Percentiles rank a stretch among this genome's conserved stretches.
Evolutionary conservation across 2,888 invertebrate species (phyloP).

Genomic region (Yponomeuta sedellus): DNA sequence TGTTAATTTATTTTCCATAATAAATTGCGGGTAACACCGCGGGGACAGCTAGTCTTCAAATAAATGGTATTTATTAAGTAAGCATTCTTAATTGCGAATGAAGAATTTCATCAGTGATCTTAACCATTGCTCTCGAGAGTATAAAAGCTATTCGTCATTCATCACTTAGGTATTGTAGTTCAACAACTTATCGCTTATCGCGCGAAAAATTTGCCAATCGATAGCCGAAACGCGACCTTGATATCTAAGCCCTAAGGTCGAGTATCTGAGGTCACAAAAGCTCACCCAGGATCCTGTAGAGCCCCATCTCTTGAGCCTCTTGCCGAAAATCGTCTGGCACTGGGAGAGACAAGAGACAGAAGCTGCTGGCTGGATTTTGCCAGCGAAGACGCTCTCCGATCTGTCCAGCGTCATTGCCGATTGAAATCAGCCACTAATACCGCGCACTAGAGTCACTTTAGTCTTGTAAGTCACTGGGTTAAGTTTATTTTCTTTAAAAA

Average conservation of each 20-base stretch:
- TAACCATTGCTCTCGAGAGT: too few relatives aligned
- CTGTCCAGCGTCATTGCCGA: conserved; percentile 70
- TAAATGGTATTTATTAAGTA: too few relatives aligned
- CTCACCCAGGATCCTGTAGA: conserved; percentile 86
- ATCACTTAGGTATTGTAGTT: too few relatives aligned
- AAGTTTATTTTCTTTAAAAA: background rate
- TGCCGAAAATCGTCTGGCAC: conserved; percentile 81
- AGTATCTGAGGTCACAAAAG: background rate
- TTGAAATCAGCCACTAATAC: conserved; percentile 23
- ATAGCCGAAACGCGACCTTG: background rate
- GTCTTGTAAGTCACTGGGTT: conserved; percentile 1
- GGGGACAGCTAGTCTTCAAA: too few relatives aligned
- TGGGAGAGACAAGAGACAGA: conserved; percentile 72
- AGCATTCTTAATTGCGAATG: too few relatives aligned
- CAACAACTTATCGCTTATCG: too few relatives aligned
- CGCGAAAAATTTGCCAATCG: background rate
- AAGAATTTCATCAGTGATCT: too few relatives aligned
- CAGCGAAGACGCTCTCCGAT: conserved; percentile 58
- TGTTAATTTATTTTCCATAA: too few relatives aligned
- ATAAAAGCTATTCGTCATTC: too few relatives aligned
- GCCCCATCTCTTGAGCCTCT: conserved; percentile 82
- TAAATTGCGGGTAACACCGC: too few relatives aligned
- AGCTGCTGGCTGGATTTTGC: conserved; percentile 68
- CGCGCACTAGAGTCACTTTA: conserved; percentile 7
- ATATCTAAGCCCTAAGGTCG: background rate